Conservation (phyloP, 1,140 invertebrate species). For the Riptortus pedestris region DNA sequence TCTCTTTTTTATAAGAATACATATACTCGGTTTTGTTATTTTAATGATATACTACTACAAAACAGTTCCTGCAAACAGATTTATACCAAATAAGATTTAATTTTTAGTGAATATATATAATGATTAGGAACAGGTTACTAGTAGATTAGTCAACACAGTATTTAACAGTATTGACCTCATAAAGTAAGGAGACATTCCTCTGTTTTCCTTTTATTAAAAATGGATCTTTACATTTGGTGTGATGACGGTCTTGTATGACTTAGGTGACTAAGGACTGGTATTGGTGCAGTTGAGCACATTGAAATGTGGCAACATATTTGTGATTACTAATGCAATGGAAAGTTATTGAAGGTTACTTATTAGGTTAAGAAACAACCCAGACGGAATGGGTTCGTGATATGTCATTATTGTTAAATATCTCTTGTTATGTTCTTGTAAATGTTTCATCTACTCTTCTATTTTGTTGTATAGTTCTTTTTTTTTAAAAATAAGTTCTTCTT, state of each 20-base stretch:
- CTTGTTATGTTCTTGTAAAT: constrained; percentile 14
- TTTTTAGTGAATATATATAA: constrained; percentile 29
- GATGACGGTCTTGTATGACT: neutral
- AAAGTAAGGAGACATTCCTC: neutral
- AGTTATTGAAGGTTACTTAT: constrained; percentile 18
- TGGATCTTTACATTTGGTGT: constrained; percentile 11
- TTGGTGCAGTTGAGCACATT: constrained; percentile 13
- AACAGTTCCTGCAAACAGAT: constrained; percentile 33
- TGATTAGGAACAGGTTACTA: constrained; percentile 20
- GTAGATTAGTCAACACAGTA: constrained; percentile 29
- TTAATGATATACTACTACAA: constrained; percentile 27
- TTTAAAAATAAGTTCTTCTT: neutral
- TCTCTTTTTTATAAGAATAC: constrained; percentile 25
- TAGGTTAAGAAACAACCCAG: constrained; percentile 13
- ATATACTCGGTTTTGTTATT: constrained; percentile 17
- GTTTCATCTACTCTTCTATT: neutral
- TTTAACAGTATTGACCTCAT: constrained; percentile 30
- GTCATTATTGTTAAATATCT: constrained; percentile 17
- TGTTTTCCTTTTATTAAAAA: neutral
- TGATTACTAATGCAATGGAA: constrained; percentile 8
- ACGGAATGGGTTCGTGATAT: constrained; percentile 14
- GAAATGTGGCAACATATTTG: neutral
- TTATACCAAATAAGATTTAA: constrained; percentile 30
- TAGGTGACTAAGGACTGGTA: constrained; percentile 15
- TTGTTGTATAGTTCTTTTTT: too few relatives aligned